Percentiles rank a stretch among this genome's conserved stretches.
Evolutionary conservation across 2,888 invertebrate genomes (phyloP).

Genomic region (Minunthozetes semirufus): DNA sequence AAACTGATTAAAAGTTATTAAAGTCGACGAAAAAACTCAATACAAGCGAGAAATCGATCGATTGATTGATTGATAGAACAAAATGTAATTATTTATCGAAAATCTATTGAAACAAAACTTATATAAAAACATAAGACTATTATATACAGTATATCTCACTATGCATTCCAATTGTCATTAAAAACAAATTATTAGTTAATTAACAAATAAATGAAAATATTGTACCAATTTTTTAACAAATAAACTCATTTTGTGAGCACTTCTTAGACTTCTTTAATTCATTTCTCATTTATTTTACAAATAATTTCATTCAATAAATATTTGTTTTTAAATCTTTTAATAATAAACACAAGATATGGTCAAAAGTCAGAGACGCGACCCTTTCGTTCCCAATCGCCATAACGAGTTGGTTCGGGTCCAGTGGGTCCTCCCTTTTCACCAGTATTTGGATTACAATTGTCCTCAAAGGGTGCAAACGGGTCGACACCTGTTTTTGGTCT

Average conservation of each 20-base stretch:
- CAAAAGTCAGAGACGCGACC: slow-evolving; percentile 92
- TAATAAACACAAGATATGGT: neutral
- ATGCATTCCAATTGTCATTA: slow-evolving; percentile 30
- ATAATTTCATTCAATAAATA: neutral
- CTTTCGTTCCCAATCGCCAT: slow-evolving; percentile 99
- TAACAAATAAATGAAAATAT: slow-evolving; percentile 6
- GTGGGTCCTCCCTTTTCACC: slow-evolving; percentile 91
- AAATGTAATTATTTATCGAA: too few relatives aligned
- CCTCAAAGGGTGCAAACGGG: slow-evolving; percentile 40
- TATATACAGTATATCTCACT: slow-evolving; percentile 20
- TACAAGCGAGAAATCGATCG: too few relatives aligned
- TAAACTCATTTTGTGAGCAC: slow-evolving; percentile 27
- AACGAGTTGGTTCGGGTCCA: slow-evolving; percentile 97
- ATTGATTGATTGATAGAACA: too few relatives aligned
- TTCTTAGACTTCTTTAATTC: neutral
- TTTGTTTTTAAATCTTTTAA: too few relatives aligned
- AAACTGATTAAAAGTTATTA: too few relatives aligned
- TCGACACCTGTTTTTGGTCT: neutral
- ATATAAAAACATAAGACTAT: too few relatives aligned
- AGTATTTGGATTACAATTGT: slow-evolving; percentile 63
- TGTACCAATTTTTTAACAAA: slow-evolving; percentile 18
- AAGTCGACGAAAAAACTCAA: too few relatives aligned
- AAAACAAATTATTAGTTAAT: slow-evolving; percentile 13
- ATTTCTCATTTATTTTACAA: neutral
- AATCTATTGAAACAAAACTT: too few relatives aligned